Evolutionary conservation across 2,888 invertebrate genomes (phyloP).

Genomic region (Phragmatobia fuliginosa): DNA sequence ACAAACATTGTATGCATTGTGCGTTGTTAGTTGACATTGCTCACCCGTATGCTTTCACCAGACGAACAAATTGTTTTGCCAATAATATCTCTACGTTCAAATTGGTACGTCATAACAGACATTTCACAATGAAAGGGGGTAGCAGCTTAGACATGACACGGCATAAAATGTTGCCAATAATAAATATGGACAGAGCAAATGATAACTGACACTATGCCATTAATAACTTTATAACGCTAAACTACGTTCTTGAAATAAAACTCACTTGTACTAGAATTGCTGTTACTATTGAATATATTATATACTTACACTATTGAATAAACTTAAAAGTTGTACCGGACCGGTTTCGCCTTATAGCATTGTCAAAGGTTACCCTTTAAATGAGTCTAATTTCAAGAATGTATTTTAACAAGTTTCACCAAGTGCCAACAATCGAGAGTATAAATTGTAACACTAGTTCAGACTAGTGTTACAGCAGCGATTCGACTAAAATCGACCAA

Average conservation of each 20-base stretch:
- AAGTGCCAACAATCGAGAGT: no score
- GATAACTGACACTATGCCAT: background rate
- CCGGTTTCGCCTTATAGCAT: no score
- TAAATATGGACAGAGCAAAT: background rate
- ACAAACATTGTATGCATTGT: slow-evolving; percentile 60
- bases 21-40: slow-evolving; percentile 66
- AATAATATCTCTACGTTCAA: slow-evolving; percentile 47
- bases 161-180: slow-evolving; percentile 2
- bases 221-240: background rate
- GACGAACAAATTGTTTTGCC: slow-evolving; percentile 35
- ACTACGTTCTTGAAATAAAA: no score
- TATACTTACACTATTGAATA: no score
- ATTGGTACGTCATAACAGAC: slow-evolving; percentile 19
- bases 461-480: background rate
- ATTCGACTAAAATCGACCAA: background rate
- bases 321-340: no score
- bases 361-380: no score
- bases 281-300: no score
- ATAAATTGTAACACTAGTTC: no score
- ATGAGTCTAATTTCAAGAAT: no score
- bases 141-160: slow-evolving; percentile 9
- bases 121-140: slow-evolving; percentile 1
- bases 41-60: slow-evolving; percentile 60
- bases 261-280: no score
- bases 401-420: no score